Conservation (phyloP, 2,797 vertebrate genomes). For the Decapterus maruadsi region DNA sequence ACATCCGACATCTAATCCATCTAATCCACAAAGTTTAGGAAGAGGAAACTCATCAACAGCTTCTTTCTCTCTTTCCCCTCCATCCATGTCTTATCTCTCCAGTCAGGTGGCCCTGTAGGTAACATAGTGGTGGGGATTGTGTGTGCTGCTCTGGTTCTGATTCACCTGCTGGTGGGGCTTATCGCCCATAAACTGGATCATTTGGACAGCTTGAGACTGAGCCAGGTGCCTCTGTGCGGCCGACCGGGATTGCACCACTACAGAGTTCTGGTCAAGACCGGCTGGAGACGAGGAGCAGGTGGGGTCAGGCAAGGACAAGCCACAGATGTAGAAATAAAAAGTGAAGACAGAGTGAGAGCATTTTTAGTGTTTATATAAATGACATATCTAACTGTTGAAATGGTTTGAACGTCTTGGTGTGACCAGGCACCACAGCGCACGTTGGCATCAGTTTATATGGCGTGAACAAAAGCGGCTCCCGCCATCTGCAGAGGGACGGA, state of each 20-base stretch:
- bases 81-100: conserved; percentile 1
- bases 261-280: conserved; percentile 88
- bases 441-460: conserved; percentile 87
- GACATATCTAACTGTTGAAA: not conserved
- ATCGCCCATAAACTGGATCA: conserved; percentile 87
- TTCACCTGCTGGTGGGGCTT: conserved; percentile 84
- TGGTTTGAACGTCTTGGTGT: not conserved
- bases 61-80: not conserved
- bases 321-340: not conserved
- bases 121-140: conserved; percentile 82
- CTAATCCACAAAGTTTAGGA: conserved; percentile 2
- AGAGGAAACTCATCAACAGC: not conserved
- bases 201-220: conserved; percentile 80
- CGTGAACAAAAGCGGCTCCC: conserved; percentile 85
- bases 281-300: conserved; percentile 83
- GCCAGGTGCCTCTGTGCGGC: conserved; percentile 85
- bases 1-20: not conserved
- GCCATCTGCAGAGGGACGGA: conserved; percentile 84
- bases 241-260: conserved; percentile 83
- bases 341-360: not conserved
- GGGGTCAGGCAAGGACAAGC: conserved; percentile 62
- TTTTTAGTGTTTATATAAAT: not conserved
- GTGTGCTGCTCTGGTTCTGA: conserved; percentile 80
- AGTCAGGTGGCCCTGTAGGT: conserved; percentile 74
- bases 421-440: conserved; percentile 87